Base-by-base conservation (phyloP, 2,797 vertebrate species). In the Sebastes vulpes region DNA sequence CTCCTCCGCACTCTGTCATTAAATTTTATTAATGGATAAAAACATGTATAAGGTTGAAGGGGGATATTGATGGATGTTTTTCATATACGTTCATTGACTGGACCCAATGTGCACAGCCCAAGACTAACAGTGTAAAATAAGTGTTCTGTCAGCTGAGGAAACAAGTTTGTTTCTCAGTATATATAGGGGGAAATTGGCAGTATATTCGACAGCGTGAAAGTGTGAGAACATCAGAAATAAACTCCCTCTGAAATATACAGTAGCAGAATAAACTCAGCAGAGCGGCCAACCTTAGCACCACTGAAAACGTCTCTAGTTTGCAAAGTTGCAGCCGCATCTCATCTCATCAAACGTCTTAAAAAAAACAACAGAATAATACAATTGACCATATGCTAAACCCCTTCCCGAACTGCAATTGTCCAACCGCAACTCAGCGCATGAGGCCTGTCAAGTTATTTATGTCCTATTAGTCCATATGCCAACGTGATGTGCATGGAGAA, bases 111-210 rank as follows among this genome's bases (percentile, higher is more conserved):
- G 58, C 65, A 46, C 65, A 72, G 52, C 63, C 65, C 58, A 54
- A 63, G 61, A 71, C 59, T 35, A 69, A 77, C 75, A 66, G 25
- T 74, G 53, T 79, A 64, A 74, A 77, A 57, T 78, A 35, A 68
- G 61, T 50, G 53, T 25, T 77, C 48, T 75, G 54, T 81, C 77
- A 77, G 58, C 12, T 28, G 56, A 82, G 65, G 18, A 59, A 76
- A 64, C 38, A 42, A 1, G 7, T 25, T 59, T 59, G 81, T 60
- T 69, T 38, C 65, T 65, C 61, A 4, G 35, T 21, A 11, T 72
- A 11, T 69, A 60, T 21, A 28, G 42, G 28, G 10, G 23, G 5
- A 59, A 67, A 57, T 31, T 64, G 58, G 23, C 66, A 57, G 59
- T 18, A 38, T 72, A 54, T 72, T 75, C 68, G 58, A 72, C 42